Evolutionary conservation across 2,888 invertebrate species (phyloP).

Genomic region (Oscheius onirici): DNA sequence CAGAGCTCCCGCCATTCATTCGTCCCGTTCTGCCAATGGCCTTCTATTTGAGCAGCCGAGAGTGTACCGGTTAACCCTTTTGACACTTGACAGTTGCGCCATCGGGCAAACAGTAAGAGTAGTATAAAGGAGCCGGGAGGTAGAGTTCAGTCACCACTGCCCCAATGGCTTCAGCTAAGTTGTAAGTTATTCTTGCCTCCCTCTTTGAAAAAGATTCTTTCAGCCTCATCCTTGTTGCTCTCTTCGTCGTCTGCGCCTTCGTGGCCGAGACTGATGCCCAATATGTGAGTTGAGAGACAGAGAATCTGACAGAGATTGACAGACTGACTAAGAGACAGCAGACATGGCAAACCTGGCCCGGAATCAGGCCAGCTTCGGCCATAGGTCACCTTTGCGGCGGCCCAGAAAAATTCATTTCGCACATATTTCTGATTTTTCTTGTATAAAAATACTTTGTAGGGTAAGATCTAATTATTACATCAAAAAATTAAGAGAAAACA

Average conservation of each 20-base stretch:
- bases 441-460: too few relatives aligned
- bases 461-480: too few relatives aligned
- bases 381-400: too few relatives aligned
- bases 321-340: too few relatives aligned
- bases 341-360: too few relatives aligned
- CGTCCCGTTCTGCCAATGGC: background rate
- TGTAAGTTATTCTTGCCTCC: background rate
- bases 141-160: constrained; percentile 14
- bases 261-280: constrained; percentile 20
- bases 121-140: constrained; percentile 11
- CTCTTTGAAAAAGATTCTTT: background rate
- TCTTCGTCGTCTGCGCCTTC: constrained; percentile 27
- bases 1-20: background rate
- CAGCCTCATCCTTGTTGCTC: constrained; percentile 23
- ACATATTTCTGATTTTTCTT: too few relatives aligned
- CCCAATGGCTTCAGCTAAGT: constrained; percentile 30
- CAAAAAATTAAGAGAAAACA: too few relatives aligned
- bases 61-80: constrained; percentile 26
- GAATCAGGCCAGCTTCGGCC: too few relatives aligned
- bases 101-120: constrained; percentile 4
- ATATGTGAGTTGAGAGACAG: constrained; percentile 14
- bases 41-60: constrained; percentile 16
- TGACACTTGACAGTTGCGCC: constrained; percentile 33
- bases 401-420: too few relatives aligned
- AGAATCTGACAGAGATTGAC: too few relatives aligned